These are phyloP conservation scores for Alfaro cultratus DNA, from an alignment of 2,797 vertebrate genomes.

Conservation along the genomic window DNA sequence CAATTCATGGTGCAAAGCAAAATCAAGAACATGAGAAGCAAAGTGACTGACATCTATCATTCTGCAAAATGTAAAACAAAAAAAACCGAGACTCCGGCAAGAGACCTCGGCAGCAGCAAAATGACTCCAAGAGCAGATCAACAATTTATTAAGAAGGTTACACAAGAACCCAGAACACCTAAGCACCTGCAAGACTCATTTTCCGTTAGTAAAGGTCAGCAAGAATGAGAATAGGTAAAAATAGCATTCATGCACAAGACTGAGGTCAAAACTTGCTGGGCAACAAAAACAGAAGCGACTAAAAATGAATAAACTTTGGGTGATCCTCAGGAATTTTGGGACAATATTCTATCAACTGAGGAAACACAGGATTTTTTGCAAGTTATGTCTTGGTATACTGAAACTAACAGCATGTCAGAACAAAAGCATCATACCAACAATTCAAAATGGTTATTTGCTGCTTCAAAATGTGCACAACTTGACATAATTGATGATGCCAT, in stretches of 20 bases:
- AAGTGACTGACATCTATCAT: background rate
- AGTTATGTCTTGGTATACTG: background rate
- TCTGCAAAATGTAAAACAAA: background rate
- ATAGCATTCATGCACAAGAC: background rate
- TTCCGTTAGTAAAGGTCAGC: background rate
- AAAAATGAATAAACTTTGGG: background rate
- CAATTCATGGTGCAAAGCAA: background rate
- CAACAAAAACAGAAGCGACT: background rate
- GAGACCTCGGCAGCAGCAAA: background rate
- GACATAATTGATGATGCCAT: background rate
- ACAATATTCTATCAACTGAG: background rate
- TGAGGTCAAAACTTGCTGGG: background rate
- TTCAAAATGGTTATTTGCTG: background rate
- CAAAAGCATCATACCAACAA: background rate
- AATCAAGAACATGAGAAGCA: background rate
- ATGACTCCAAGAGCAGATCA: background rate
- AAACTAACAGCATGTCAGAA: background rate
- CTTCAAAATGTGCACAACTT: background rate
- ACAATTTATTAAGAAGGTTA: background rate
- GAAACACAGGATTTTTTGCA: background rate
- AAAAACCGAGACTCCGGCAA: background rate
- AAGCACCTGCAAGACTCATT: background rate
- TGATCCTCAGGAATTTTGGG: background rate
- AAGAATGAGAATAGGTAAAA: background rate
- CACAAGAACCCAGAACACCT: background rate